Evolutionary conservation across 2,888 invertebrate species (phyloP).

Genomic region (Aspidiotus destructor): DNA sequence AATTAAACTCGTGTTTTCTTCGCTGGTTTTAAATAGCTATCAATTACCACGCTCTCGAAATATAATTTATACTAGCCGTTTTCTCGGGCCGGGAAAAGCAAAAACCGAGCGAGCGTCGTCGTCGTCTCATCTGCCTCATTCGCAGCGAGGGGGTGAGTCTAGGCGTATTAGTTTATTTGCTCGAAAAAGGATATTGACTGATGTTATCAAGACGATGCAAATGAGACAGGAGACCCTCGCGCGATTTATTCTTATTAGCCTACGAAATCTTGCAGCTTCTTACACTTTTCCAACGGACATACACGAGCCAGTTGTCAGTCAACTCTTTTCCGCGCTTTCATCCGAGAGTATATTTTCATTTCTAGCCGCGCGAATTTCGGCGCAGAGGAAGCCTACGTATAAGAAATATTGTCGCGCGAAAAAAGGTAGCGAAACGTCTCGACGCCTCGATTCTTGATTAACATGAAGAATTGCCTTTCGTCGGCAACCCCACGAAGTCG

Average conservation of each 20-base stretch:
- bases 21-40: constrained; percentile 13
- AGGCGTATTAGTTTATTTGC: constrained; percentile 13
- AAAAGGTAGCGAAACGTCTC: constrained; percentile 19
- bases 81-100: neutral
- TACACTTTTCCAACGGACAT: neutral
- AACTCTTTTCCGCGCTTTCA: neutral
- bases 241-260: neutral
- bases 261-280: constrained; percentile 9
- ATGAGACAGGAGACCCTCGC: constrained; percentile 20
- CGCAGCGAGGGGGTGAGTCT: constrained; percentile 9
- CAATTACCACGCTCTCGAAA: constrained; percentile 8
- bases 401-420: neutral
- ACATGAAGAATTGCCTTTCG: constrained; percentile 32
- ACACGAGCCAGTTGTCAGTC: no score
- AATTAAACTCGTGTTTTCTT: neutral
- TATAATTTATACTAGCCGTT: constrained; percentile 1
- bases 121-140: neutral
- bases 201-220: constrained; percentile 27
- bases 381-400: neutral
- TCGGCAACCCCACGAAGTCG: constrained; percentile 26
- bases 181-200: constrained; percentile 28
- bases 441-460: constrained; percentile 26
- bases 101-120: neutral
- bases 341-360: neutral
- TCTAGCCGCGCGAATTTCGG: neutral